Percentiles rank a stretch among this genome's conserved stretches.
Conservation (phyloP, 1,140 invertebrate species). For the Cydia splendana region DNA sequence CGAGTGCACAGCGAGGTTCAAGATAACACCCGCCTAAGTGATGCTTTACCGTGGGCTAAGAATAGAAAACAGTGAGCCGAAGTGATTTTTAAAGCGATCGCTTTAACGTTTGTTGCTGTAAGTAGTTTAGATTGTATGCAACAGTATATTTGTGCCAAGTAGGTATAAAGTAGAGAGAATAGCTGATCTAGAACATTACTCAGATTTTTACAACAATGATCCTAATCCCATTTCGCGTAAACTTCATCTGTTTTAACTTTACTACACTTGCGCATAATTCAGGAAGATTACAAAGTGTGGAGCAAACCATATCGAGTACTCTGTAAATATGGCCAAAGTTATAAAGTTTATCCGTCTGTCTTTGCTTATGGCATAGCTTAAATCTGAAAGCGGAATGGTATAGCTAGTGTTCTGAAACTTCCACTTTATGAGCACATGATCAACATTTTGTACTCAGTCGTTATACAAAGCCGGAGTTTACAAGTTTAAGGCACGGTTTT, state of each 20-base stretch:
- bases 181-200: too few relatives aligned
- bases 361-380: constrained; percentile 11
- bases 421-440: background rate
- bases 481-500: background rate
- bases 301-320: constrained; percentile 17
- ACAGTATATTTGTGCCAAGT: too few relatives aligned
- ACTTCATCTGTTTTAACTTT: background rate
- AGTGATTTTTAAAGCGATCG: background rate
- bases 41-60: background rate
- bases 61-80: background rate
- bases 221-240: background rate
- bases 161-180: too few relatives aligned
- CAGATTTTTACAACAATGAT: background rate
- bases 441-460: constrained; percentile 24
- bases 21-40: background rate
- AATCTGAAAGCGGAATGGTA: constrained; percentile 3
- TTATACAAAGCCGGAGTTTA: constrained; percentile 4
- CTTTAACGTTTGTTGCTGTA: background rate
- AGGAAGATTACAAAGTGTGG: constrained; percentile 21
- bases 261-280: background rate
- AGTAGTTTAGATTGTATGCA: background rate
- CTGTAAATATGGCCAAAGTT: constrained; percentile 29
- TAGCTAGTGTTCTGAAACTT: constrained; percentile 18
- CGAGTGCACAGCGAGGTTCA: background rate
- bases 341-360: constrained; percentile 28